phyloP scores from a whole-genome alignment of 2,113 vertebrate genomes.

The Raja brachyura region DNA sequence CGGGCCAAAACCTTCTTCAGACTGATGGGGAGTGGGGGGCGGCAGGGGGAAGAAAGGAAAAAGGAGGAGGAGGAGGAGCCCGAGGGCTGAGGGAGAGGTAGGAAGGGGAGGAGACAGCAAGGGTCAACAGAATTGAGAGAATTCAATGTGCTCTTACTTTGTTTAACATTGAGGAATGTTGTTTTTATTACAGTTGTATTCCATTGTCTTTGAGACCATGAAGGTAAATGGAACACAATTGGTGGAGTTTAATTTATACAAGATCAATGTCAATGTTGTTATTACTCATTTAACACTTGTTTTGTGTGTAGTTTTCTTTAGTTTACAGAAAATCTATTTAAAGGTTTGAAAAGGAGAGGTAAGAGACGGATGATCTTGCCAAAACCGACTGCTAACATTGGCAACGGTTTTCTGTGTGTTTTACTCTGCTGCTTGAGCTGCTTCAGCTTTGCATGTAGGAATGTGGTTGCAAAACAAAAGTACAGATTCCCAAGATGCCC shows the following conservation, averaged over 20 bases:
- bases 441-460: slow-evolving; percentile 4
- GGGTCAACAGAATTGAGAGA: too few relatives aligned
- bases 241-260: not conserved
- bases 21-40: too few relatives aligned
- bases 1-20: too few relatives aligned
- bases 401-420: not conserved
- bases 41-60: too few relatives aligned
- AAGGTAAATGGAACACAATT: slow-evolving; percentile 21
- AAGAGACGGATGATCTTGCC: not conserved
- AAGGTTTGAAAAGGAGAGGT: not conserved
- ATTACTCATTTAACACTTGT: not conserved
- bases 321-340: slow-evolving; percentile 32
- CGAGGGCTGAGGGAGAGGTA: too few relatives aligned
- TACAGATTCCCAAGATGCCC: not conserved
- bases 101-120: too few relatives aligned
- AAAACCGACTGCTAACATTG: not conserved
- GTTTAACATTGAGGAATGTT: slow-evolving; percentile 11
- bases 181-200: not conserved
- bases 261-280: not conserved
- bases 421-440: not conserved
- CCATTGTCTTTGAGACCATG: slow-evolving; percentile 10
- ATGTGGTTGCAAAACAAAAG: slow-evolving; percentile 24
- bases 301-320: not conserved
- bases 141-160: not conserved
- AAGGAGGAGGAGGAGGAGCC: too few relatives aligned